These are phyloP conservation scores for Cephus spinipes DNA, from an alignment of 2,888 invertebrate genomes.

Conservation along the genomic window DNA sequence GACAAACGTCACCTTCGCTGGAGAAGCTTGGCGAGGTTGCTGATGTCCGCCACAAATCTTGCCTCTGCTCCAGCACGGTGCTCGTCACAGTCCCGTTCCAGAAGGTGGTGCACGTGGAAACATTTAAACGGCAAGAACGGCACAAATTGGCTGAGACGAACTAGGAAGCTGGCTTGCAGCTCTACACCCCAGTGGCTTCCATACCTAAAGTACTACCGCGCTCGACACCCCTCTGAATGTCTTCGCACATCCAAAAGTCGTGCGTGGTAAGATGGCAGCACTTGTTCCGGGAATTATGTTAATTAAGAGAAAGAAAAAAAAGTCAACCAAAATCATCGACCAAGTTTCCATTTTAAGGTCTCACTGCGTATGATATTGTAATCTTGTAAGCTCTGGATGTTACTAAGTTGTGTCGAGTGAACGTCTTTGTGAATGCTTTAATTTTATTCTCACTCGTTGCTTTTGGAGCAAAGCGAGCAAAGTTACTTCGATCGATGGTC, in stretches of 20 bases:
- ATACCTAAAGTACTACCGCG: constrained; percentile 51
- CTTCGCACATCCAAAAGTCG: constrained; percentile 64
- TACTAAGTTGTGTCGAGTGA: neutral
- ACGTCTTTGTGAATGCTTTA: neutral
- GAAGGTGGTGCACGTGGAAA: constrained; percentile 2
- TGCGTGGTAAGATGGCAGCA: constrained; percentile 54
- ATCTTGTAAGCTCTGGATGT: too few species aligned
- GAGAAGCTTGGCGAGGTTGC: constrained; percentile 46
- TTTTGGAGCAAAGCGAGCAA: neutral
- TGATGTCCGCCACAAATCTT: constrained; percentile 60
- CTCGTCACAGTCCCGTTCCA: constrained; percentile 24
- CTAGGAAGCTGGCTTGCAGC: constrained; percentile 28
- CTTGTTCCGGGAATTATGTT: neutral
- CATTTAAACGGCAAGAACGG: neutral
- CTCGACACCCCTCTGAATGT: constrained; percentile 63
- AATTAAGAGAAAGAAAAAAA: neutral
- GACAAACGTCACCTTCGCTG: constrained; percentile 36
- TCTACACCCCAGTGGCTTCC: constrained; percentile 43
- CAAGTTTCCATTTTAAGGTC: neutral
- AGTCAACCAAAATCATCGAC: neutral
- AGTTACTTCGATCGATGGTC: neutral
- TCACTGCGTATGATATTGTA: neutral
- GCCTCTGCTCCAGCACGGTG: constrained; percentile 46
- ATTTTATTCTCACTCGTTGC: neutral
- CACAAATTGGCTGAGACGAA: neutral